Base-by-base conservation (phyloP, 92 coral and sea anemone species). In the Palythoa grandiflora region DNA sequence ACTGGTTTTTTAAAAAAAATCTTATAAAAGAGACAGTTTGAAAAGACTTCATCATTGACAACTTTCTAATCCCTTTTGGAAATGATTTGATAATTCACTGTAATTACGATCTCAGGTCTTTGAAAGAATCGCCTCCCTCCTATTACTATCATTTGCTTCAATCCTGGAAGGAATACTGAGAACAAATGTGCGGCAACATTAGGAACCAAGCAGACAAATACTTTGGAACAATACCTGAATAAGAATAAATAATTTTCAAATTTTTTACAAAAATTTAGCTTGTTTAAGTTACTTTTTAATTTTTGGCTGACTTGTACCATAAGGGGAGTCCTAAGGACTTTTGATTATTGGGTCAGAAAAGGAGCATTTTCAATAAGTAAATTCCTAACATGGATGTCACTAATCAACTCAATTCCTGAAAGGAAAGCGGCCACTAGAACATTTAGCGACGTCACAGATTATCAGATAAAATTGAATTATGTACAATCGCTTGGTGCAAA, bases 261-360 rank as follows among this genome's bases (percentile, higher is more conserved):
- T 72, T 72, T 72, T 4, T 73, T 73, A 73, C 54, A 73, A 39
- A 71, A 73, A 75, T 1, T 48, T 48, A 75, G 61, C 80, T 50
- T 47, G 80, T n/a, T 75, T 75, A 44, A 61, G 80, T 51, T 48
- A 4, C 15, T 38, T 75, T 5, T 75, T 75, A 37, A 61, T 75
- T 50, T n/a, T n/a, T n/a, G n/a, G n/a, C n/a, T n/a, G n/a, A n/a
- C n/a, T n/a, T n/a, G n/a, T n/a, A n/a, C n/a, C n/a, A n/a, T n/a
- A n/a, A n/a, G n/a, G n/a, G n/a, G n/a, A n/a, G n/a, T n/a, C n/a
- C n/a, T n/a, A n/a, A n/a, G n/a, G n/a, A n/a, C n/a, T n/a, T n/a
- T n/a, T n/a, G 80, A 75, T 44, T 75, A 75, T 75, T 75, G 80
- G 61, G 61, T 50, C 61, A 75, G 61, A 75, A 75, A 75, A 75